Percentiles rank a stretch among this genome's conserved stretches.
phyloP scores from a whole-genome alignment of 2,888 invertebrate species.

The Pyrgus malvae region DNA sequence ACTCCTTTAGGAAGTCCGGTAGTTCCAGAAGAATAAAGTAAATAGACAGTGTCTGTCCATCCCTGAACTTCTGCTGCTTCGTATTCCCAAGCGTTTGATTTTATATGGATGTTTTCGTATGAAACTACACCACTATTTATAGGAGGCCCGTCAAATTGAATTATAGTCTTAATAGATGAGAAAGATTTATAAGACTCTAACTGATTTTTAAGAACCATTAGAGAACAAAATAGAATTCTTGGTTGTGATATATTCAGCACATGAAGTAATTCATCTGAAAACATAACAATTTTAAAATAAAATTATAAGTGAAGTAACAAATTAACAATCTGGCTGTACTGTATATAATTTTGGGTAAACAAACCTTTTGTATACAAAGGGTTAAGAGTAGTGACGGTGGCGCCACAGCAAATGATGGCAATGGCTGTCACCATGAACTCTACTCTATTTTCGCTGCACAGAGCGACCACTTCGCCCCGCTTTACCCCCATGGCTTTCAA shows the following conservation, averaged over 20 bases:
- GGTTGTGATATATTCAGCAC: conserved; percentile 85
- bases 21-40: conserved; percentile 85
- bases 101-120: conserved; percentile 71
- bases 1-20: conserved; percentile 91
- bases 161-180: conserved; percentile 71
- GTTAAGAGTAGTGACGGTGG: conserved; percentile 76
- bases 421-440: conserved; percentile 71
- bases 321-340: no score
- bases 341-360: conserved; percentile 3
- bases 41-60: conserved; percentile 43
- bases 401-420: conserved; percentile 63
- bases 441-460: conserved; percentile 79
- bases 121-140: conserved; percentile 32
- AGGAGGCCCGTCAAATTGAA: conserved; percentile 82
- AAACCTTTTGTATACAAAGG: conserved; percentile 74
- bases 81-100: conserved; percentile 33
- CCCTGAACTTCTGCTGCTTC: conserved; percentile 38
- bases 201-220: conserved; percentile 48
- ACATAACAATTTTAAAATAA: neutral
- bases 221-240: conserved; percentile 83
- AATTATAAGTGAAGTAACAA: no score
- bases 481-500: conserved; percentile 63
- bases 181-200: conserved; percentile 43
- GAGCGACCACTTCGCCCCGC: conserved; percentile 68
- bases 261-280: conserved; percentile 84